Evolutionary conservation across 2,797 vertebrate genomes (phyloP).

Genomic region (Gallinago solitaria): DNA sequence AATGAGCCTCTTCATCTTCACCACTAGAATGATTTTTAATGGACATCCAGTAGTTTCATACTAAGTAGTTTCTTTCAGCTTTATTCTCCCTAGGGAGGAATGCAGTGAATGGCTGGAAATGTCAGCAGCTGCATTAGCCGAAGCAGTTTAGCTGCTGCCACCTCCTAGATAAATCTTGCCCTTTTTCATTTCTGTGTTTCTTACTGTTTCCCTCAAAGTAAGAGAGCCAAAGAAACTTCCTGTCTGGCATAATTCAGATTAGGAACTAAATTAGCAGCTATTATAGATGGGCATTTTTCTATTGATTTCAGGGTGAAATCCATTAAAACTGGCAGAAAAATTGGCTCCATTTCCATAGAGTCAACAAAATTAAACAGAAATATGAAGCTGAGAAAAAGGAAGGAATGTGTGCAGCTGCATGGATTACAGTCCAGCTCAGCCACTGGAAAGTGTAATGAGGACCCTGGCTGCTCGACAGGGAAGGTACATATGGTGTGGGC

Average conservation of each 20-base stretch:
- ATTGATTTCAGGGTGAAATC: slow-evolving; percentile 11
- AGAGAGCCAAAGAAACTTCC: slow-evolving; percentile 45
- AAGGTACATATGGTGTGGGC: not conserved
- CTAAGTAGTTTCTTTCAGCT: slow-evolving; percentile 56
- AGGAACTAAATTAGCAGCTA: slow-evolving; percentile 51
- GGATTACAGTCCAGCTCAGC: not conserved
- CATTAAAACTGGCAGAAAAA: slow-evolving; percentile 22
- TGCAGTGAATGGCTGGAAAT: slow-evolving; percentile 52
- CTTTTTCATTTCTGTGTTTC: slow-evolving; percentile 27
- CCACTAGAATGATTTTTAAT: slow-evolving; percentile 61
- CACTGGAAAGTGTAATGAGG: fast-evolving
- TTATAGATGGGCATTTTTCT: slow-evolving; percentile 10
- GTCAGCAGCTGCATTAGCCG: slow-evolving; percentile 46
- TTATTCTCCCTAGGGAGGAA: slow-evolving; percentile 50
- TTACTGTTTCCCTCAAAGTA: slow-evolving; percentile 31
- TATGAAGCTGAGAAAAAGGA: not conserved
- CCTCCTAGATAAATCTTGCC: slow-evolving; percentile 51
- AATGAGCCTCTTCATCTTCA: slow-evolving; percentile 58
- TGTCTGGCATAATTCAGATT: slow-evolving; percentile 24
- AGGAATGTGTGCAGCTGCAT: not conserved
- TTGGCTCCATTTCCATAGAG: not conserved
- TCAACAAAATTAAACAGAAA: slow-evolving; percentile 21
- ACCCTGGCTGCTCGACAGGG: not conserved
- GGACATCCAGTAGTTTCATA: slow-evolving; percentile 57
- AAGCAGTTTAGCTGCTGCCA: slow-evolving; percentile 46